Evolutionary conservation across 2,113 vertebrate species (phyloP).

Genomic region (Hemiprocne comata): DNA sequence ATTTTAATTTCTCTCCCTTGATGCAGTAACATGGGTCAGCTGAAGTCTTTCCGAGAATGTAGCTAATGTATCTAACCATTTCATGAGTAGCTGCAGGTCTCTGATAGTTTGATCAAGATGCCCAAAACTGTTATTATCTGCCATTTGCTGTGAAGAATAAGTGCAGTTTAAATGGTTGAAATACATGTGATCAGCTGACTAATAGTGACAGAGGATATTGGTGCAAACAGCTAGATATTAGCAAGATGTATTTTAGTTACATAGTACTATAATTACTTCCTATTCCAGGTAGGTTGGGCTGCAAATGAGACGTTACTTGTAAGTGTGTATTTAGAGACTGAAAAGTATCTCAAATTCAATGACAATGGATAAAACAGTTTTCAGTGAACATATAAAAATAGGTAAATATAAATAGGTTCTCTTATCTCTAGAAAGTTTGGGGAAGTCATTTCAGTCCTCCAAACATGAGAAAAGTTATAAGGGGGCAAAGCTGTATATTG

Average conservation of each 20-base stretch:
- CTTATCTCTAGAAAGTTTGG: neutral
- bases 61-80: neutral
- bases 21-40: neutral
- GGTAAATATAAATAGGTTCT: neutral
- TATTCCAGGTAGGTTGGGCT: neutral
- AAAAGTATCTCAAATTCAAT: neutral
- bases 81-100: neutral
- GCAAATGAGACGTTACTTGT: neutral
- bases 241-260: neutral
- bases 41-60: neutral
- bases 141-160: neutral
- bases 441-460: neutral
- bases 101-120: neutral
- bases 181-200: neutral
- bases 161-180: neutral
- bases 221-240: neutral
- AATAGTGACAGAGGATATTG: neutral
- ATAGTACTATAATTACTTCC: neutral
- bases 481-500: neutral
- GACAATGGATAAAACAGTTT: neutral
- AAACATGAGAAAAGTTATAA: neutral
- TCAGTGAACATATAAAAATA: neutral
- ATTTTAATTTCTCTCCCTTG: neutral
- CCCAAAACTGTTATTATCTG: neutral
- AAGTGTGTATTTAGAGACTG: neutral